These are phyloP conservation scores for Cyprinodon variegatus DNA, from an alignment of 2,113 vertebrate genomes.

Conservation along the genomic window DNA sequence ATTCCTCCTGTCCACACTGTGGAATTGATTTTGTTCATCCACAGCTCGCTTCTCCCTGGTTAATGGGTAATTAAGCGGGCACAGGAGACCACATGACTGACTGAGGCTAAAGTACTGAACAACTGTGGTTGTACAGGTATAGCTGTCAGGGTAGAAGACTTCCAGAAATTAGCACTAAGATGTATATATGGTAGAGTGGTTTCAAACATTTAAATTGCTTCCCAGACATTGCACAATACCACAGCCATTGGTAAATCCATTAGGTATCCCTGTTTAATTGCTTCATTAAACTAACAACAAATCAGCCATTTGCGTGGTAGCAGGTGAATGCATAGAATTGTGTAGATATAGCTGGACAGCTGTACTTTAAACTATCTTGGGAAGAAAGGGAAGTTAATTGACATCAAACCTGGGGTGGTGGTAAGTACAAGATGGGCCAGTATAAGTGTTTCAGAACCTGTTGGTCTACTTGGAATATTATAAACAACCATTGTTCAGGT, in stretches of 20 bases:
- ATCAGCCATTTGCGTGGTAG: neutral
- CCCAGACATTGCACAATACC: neutral
- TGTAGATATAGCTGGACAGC: neutral
- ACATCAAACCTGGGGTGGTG: neutral
- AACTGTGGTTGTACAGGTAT: neutral
- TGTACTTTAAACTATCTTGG: neutral
- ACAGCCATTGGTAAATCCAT: neutral
- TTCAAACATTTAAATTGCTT: neutral
- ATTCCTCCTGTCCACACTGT: constrained; percentile 44
- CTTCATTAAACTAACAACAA: no score
- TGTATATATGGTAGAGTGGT: neutral
- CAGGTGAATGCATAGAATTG: neutral
- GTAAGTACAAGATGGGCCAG: no score
- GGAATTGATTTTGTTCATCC: constrained; percentile 63
- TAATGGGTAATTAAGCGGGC: constrained; percentile 69
- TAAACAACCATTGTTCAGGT: neutral
- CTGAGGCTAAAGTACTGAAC: constrained; percentile 52
- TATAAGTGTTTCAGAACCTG: no score
- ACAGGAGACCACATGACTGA: constrained; percentile 58
- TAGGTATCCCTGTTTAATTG: neutral
- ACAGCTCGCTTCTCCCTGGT: constrained; percentile 64
- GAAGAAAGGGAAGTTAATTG: no score
- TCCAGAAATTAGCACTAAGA: neutral
- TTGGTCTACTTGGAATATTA: neutral
- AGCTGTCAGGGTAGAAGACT: neutral